Evolutionary conservation across 2,797 vertebrate species (phyloP).

Genomic region (Pseudochirops cupreus): DNA sequence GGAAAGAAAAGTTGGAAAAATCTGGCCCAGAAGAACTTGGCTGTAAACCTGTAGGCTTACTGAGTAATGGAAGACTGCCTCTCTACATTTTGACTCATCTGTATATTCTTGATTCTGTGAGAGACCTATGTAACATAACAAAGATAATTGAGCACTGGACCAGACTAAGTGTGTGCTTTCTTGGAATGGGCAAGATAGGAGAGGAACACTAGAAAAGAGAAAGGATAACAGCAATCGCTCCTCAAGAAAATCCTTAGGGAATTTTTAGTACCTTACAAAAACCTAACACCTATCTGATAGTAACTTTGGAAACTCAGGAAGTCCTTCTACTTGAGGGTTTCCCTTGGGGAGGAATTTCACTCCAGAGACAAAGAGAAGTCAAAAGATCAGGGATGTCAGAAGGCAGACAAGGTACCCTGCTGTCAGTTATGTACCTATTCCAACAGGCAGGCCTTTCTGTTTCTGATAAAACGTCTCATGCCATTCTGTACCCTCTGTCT

Average conservation of each 20-base stretch:
- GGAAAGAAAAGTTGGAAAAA: background rate
- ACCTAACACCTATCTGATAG: background rate
- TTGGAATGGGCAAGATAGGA: background rate
- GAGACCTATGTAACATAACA: background rate
- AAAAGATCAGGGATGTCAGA: background rate
- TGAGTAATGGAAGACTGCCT: background rate
- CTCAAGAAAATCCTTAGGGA: background rate
- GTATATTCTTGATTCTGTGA: background rate
- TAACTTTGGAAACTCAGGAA: background rate
- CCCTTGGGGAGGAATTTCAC: background rate
- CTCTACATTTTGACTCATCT: background rate
- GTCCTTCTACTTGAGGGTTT: background rate
- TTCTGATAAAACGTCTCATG: background rate
- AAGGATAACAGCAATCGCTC: background rate
- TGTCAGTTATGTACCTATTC: background rate
- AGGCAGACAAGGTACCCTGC: background rate
- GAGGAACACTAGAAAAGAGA: background rate
- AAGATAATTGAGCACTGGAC: background rate
- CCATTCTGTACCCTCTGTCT: background rate
- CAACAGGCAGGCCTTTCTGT: background rate
- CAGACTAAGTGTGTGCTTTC: background rate
- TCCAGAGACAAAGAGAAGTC: background rate
- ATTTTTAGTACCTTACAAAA: background rate
- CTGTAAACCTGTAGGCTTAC: background rate
- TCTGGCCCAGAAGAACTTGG: background rate